These are phyloP conservation scores for Epinotia bilunana DNA, from an alignment of 2,888 invertebrate species.

Conservation along the genomic window DNA sequence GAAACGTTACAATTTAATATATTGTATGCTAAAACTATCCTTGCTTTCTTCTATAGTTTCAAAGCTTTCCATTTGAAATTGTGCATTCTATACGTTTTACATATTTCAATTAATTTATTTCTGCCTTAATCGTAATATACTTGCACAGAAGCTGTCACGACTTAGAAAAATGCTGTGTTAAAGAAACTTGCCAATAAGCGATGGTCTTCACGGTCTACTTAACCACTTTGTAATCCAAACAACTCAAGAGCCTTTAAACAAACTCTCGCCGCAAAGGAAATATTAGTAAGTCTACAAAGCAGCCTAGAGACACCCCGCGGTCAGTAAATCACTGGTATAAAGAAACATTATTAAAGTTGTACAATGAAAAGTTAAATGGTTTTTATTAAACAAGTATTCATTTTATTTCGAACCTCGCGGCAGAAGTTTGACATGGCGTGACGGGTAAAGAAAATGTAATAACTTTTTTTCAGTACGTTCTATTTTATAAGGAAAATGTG, in stretches of 20 bases:
- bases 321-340: slow-evolving; percentile 7
- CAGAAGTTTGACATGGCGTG: slow-evolving; percentile 14
- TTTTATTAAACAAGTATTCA: slow-evolving; percentile 17
- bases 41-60: no score
- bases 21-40: background rate
- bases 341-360: slow-evolving; percentile 13
- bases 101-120: background rate
- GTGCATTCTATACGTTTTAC: no score
- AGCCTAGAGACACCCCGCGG: slow-evolving; percentile 19
- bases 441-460: slow-evolving; percentile 22
- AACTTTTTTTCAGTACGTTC: slow-evolving; percentile 14
- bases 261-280: slow-evolving; percentile 8
- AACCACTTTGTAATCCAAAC: slow-evolving; percentile 27
- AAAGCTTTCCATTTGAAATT: no score
- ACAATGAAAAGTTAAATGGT: slow-evolving; percentile 11
- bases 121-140: background rate
- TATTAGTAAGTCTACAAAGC: slow-evolving; percentile 7
- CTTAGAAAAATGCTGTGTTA: background rate
- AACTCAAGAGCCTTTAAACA: slow-evolving; percentile 5
- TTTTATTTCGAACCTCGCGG: slow-evolving; percentile 8
- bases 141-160: background rate
- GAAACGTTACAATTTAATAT: background rate
- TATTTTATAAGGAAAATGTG: slow-evolving; percentile 22
- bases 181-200: slow-evolving; percentile 7
- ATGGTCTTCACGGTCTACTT: background rate